These are phyloP conservation scores for Muscidifurax raptorellus DNA, from an alignment of 1,140 invertebrate species.

Conservation along the genomic window DNA sequence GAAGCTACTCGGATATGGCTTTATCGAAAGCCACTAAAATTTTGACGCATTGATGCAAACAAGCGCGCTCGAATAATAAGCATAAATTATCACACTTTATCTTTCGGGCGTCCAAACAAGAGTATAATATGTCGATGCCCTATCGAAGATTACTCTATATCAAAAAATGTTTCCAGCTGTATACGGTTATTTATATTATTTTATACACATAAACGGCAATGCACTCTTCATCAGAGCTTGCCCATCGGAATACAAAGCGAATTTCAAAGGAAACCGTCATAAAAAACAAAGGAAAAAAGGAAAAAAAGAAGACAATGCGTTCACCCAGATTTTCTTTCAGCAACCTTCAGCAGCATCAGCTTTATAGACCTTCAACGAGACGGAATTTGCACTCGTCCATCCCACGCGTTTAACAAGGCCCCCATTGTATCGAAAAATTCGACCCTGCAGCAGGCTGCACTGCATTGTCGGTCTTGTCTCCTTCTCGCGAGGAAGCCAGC, in stretches of 20 bases:
- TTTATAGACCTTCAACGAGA: background rate
- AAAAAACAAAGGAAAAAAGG: too few relatives aligned
- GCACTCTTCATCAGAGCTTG: too few relatives aligned
- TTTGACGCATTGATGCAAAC: background rate
- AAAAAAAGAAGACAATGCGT: background rate
- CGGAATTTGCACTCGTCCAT: background rate
- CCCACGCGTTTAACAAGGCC: background rate
- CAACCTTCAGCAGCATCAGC: background rate
- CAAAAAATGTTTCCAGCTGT: too few relatives aligned
- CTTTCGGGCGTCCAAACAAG: too few relatives aligned
- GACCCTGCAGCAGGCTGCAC: background rate
- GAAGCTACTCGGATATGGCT: background rate
- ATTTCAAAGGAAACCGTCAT: too few relatives aligned
- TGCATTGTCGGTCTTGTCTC: background rate
- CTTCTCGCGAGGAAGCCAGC: background rate
- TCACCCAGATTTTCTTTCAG: background rate
- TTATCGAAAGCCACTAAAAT: slow-evolving; percentile 4
- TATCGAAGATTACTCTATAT: too few relatives aligned
- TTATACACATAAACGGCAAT: too few relatives aligned
- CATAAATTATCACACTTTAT: too few relatives aligned
- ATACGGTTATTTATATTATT: too few relatives aligned
- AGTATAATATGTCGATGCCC: too few relatives aligned
- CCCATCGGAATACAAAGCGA: too few relatives aligned
- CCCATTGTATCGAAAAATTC: slow-evolving; percentile 6
- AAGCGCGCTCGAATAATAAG: background rate